These are phyloP conservation scores for Parazoanthus darwini DNA, from an alignment of 92 coral and sea anemone genomes.

Conservation along the genomic window DNA sequence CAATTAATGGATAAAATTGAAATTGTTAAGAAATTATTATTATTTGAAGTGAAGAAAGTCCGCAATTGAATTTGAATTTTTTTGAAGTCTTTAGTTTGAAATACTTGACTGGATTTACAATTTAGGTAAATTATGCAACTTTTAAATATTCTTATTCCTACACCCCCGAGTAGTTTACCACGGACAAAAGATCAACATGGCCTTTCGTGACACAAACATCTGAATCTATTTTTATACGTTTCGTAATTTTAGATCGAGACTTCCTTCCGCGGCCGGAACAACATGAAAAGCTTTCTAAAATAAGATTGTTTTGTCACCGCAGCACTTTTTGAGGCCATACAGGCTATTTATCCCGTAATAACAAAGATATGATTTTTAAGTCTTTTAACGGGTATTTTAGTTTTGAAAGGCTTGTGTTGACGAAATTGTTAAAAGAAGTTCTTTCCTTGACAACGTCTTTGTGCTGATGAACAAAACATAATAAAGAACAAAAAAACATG, in stretches of 20 bases:
- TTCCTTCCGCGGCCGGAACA: slow-evolving; percentile 1
- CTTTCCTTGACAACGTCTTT: neutral
- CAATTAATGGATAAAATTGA: slow-evolving; percentile 3
- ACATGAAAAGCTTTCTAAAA: slow-evolving; percentile 45
- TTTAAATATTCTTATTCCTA: neutral
- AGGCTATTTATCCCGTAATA: neutral
- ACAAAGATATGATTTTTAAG: neutral
- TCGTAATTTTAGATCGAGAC: neutral
- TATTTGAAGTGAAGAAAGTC: neutral
- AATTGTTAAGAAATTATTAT: too few species aligned
- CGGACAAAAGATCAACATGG: neutral
- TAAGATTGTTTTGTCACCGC: neutral
- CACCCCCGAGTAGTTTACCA: neutral
- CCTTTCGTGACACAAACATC: slow-evolving; percentile 8
- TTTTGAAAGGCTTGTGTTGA: slow-evolving; percentile 2
- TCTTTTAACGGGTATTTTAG: neutral
- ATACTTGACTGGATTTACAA: neutral
- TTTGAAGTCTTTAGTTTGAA: neutral
- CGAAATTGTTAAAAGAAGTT: neutral
- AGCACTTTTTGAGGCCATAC: too few species aligned
- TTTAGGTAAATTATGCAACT: slow-evolving; percentile 16
- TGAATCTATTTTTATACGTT: neutral
- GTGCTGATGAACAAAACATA: neutral
- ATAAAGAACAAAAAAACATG: neutral
- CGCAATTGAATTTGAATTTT: neutral